Conservation (phyloP, 1,140 invertebrate genomes). For the Cydia strobilella region DNA sequence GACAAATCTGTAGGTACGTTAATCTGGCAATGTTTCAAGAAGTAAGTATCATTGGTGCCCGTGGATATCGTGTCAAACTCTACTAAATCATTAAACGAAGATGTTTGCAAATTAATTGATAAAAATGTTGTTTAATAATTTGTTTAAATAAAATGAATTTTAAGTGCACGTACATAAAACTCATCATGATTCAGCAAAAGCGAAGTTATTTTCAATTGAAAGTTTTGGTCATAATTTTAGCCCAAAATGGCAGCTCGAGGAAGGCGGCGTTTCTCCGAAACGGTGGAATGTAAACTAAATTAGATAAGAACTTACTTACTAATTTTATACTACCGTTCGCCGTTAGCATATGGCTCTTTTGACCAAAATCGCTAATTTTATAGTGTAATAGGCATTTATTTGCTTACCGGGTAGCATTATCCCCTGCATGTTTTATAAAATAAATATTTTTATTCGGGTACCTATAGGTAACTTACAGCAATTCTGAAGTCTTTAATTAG, state of each 20-base stretch:
- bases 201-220: background rate
- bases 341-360: too few relatives aligned
- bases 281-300: background rate
- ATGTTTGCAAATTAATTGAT: background rate
- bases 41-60: too few relatives aligned
- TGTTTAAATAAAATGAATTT: background rate
- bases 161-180: background rate
- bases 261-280: background rate
- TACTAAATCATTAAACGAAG: background rate
- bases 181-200: background rate
- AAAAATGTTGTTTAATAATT: background rate
- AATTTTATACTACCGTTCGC: background rate
- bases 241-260: background rate
- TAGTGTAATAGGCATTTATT: too few relatives aligned
- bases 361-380: too few relatives aligned
- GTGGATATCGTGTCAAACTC: background rate
- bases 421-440: too few relatives aligned
- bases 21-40: too few relatives aligned
- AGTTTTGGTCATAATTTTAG: background rate
- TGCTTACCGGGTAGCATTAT: too few relatives aligned
- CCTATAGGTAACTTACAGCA: too few relatives aligned
- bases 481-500: too few relatives aligned
- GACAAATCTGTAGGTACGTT: too few relatives aligned
- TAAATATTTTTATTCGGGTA: too few relatives aligned
- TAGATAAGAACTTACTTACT: background rate